Base-by-base conservation (phyloP, 2,113 vertebrate genomes). In the Gallinago media region DNA sequence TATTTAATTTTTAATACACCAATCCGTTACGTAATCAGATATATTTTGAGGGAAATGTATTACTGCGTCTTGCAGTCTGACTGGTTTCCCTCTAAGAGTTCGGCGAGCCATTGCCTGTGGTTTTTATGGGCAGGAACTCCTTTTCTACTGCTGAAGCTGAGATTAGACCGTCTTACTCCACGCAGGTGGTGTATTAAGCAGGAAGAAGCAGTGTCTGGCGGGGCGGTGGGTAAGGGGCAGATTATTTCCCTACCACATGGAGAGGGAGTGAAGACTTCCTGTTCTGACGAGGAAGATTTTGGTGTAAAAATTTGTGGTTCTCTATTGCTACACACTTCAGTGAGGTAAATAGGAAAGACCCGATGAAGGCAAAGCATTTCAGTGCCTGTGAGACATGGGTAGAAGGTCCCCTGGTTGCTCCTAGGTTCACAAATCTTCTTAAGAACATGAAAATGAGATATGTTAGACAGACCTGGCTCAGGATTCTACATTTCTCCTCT, bases 1-100 rank as follows among this genome's bases (percentile, higher is more conserved):
- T 96, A 92, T 94, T 96, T 94, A 97, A 96, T 96, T 95, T 97
- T 97, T 97, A 96, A 97, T 94, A 82, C 29, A 76, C 29, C 49
- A 85, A 76, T 89, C 79, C 7, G 12, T 96, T 97, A 94, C 1
- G 1, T 81, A 95, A 95, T 81, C 76, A 91, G 76, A 78, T 92
- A 61, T 85, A 94, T 95, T 96, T 96, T 95, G 49, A 87, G 58
- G 44, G 62, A 91, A 89, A 70, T 31, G 73, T 91, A 77, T 93
- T 94, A 78, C 67, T 94, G 65, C 5, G 1, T 89, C 83, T 92
- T 89, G 21, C 66, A 78, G 73, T 93, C 92, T 96, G 85, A 92
- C 79, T 91, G 62, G 66, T 82, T 97, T 97, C 88, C 68, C 52
- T 85, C 68, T 87, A 92, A 87, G 62, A 91, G 68, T 81, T 84